These are phyloP conservation scores for Thelaira solivaga DNA, from an alignment of 2,888 invertebrate species.

Conservation along the genomic window DNA sequence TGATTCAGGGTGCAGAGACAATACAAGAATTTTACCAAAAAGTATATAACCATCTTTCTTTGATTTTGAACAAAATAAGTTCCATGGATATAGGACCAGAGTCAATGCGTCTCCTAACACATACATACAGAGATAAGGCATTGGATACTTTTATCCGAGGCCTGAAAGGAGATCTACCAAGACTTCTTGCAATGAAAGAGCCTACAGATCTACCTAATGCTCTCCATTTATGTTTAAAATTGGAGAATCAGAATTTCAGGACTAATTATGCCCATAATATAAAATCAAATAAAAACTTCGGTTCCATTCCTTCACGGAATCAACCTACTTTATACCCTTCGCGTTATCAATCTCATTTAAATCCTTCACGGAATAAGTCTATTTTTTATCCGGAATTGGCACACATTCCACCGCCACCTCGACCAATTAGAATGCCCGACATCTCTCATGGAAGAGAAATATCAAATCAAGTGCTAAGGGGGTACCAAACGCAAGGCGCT, in stretches of 20 bases:
- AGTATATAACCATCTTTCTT: too few species aligned
- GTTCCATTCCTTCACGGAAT: neutral
- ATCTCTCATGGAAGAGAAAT: neutral
- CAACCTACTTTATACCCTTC: too few species aligned
- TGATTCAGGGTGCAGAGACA: too few species aligned
- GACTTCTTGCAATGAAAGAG: conserved; percentile 22
- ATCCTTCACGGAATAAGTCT: neutral
- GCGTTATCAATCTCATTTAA: too few species aligned
- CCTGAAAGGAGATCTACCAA: too few species aligned
- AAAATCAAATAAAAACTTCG: too few species aligned
- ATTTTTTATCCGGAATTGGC: conserved; percentile 18
- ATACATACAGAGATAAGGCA: too few species aligned
- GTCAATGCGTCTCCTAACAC: conserved; percentile 7
- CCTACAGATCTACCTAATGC: conserved; percentile 21
- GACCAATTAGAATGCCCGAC: neutral
- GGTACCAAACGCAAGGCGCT: neutral
- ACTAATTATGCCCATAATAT: conserved; percentile 12
- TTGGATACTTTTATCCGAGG: too few species aligned
- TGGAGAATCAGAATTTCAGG: conserved; percentile 26
- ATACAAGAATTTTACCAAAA: too few species aligned
- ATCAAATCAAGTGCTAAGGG: neutral
- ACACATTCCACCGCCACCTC: conserved; percentile 19
- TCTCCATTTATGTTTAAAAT: conserved; percentile 2
- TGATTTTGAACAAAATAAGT: too few species aligned
- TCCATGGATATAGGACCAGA: neutral